Base-by-base conservation (phyloP, 2,797 vertebrate species). In the Hapalemur alaotrensis region DNA sequence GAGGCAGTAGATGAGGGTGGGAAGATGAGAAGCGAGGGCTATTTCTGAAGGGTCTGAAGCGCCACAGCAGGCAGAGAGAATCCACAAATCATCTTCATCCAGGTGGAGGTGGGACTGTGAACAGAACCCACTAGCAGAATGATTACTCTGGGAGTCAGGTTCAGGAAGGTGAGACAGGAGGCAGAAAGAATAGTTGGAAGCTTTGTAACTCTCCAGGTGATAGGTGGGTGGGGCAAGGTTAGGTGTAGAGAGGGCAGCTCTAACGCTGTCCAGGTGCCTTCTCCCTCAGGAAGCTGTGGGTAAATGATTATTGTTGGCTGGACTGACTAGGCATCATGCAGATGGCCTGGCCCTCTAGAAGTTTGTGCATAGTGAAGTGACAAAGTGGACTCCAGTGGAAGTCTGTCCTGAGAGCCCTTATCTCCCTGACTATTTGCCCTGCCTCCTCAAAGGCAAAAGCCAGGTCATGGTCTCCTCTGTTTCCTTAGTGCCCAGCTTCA, bases 391-490 rank as follows among this genome's bases (percentile, higher is more conserved):
- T 81, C 38, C 65, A 87, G 17, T 30, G 22, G 35, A 78, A 35
- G 52, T 84, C 65, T 61, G n/a, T 52, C 43, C 84, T 95, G 46
- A 95, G 85, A 89, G n/a, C 32, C 63, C 12, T 1, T 72, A 0
- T 46, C 91, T 73, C 52, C 61, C 41, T 8, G 0, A 57, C 7
- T 83, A 6, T 48, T 52, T 92, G 30, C 15, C 46, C 11, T 43
- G n/a, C 14, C 32, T 84, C 30, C 82, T 85, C 86, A 89, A 91
- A 87, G 61, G 48, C 73, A 89, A 84, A 93, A 87, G 32, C 67
- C 35, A 35, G 23, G 22, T 75, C 72, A 52, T 23, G 4, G 52
- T 52, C 35, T 32, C 54, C 15, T 63, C 48, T 73, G 17, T 76
- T 81, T 88, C 63, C 28, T 59, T 46, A 85, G 52, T 72, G 35